A percentile compares a stretch with the other conserved stretches of the same genome.
phyloP scores from a whole-genome alignment of 2,888 invertebrate species.

The Lasioglossum zephyrum region DNA sequence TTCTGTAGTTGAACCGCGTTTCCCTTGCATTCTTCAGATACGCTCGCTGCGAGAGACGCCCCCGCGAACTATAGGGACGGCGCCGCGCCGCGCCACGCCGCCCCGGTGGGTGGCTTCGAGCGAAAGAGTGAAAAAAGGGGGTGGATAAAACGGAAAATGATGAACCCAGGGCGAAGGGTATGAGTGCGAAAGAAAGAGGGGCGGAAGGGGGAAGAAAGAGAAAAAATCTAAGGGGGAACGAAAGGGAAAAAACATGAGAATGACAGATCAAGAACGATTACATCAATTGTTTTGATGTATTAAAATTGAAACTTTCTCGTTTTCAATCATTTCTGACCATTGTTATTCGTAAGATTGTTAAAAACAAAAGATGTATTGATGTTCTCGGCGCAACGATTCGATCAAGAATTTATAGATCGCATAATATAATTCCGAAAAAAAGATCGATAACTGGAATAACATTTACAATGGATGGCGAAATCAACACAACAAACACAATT shows the following conservation, averaged over 20 bases:
- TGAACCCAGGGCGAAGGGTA: neutral
- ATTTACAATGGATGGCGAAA: too few species aligned
- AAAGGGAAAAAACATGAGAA: neutral
- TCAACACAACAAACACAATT: too few species aligned
- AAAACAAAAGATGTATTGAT: too few species aligned
- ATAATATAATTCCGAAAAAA: too few species aligned
- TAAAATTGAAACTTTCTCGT: too few species aligned
- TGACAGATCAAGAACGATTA: neutral
- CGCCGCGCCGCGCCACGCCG: neutral
- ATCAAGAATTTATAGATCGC: too few species aligned
- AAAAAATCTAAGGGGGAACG: neutral
- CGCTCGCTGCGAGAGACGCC: neutral
- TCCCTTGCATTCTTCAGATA: constrained; percentile 28
- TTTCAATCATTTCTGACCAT: too few species aligned
- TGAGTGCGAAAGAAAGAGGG: neutral
- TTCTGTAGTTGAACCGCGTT: constrained; percentile 20
- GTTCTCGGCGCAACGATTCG: too few species aligned
- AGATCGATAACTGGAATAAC: too few species aligned
- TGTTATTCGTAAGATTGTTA: too few species aligned
- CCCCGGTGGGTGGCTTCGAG: neutral
- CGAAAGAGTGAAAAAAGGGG: neutral
- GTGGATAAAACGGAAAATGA: neutral
- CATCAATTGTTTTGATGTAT: too few species aligned
- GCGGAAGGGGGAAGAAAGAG: too few species aligned
- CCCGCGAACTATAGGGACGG: neutral